phyloP scores from a whole-genome alignment of 2,113 vertebrate species.

The Ondatra zibethicus region DNA sequence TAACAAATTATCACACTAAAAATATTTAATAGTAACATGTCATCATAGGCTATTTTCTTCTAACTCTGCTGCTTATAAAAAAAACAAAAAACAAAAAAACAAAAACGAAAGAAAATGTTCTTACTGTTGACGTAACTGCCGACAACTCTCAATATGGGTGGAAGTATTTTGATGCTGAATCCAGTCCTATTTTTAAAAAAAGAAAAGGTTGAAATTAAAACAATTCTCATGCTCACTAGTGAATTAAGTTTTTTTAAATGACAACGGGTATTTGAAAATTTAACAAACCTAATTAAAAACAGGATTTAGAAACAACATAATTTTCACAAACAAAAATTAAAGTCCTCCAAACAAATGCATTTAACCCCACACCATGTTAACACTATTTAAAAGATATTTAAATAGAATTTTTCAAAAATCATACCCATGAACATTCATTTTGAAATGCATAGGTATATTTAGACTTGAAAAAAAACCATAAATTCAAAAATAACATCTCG shows the following conservation, averaged over 20 bases:
- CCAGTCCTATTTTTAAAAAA: conserved; percentile 90
- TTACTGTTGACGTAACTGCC: conserved; percentile 91
- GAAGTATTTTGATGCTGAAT: conserved; percentile 93
- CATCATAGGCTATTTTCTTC: conserved; percentile 50
- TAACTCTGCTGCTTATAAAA: conserved; percentile 58
- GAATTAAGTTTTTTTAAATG: conserved; percentile 59
- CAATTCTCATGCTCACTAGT: conserved; percentile 38
- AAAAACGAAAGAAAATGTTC: conserved; percentile 67
- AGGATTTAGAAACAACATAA: conserved; percentile 44
- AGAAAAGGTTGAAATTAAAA: conserved; percentile 69
- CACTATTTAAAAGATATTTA: conserved; percentile 50
- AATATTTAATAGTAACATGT: background rate
- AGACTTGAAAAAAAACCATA: conserved; percentile 57
- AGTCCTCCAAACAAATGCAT: conserved; percentile 39
- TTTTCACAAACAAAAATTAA: conserved; percentile 65
- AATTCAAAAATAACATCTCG: conserved; percentile 48
- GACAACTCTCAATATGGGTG: conserved; percentile 92
- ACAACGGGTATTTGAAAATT: background rate
- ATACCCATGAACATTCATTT: conserved; percentile 38
- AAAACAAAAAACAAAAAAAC: no score
- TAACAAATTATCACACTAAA: conserved; percentile 31
- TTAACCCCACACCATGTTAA: background rate
- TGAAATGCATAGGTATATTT: conserved; percentile 47
- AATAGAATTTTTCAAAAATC: background rate
- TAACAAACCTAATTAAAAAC: conserved; percentile 47